These are phyloP conservation scores for Ostrea edulis DNA, from an alignment of 1,140 invertebrate species.

Conservation along the genomic window DNA sequence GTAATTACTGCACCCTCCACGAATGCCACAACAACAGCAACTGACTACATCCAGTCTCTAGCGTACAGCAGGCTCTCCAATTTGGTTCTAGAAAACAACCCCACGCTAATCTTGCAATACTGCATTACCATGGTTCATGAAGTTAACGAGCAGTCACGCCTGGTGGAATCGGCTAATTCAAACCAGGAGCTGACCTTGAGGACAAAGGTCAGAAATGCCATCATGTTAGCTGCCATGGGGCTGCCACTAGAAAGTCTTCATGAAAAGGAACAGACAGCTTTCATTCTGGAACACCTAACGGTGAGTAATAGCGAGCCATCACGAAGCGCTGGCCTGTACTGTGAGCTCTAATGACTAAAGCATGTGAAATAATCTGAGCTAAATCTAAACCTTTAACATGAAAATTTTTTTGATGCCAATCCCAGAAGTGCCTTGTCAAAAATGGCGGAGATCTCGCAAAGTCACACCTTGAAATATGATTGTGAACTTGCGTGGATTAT, in stretches of 20 bases:
- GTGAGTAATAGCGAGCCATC: constrained; percentile 61
- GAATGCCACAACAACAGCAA: constrained; percentile 37
- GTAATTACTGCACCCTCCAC: constrained; percentile 16
- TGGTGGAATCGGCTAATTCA: constrained; percentile 18
- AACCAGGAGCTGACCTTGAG: constrained; percentile 45
- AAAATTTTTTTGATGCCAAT: too few species aligned
- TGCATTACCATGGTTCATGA: constrained; percentile 63
- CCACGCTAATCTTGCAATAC: constrained; percentile 68
- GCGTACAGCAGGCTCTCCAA: constrained; percentile 55
- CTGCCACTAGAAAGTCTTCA: constrained; percentile 60
- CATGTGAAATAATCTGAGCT: too few species aligned
- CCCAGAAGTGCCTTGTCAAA: too few species aligned
- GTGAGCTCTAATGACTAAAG: too few species aligned
- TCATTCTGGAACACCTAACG: constrained; percentile 64
- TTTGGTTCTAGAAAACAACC: constrained; percentile 67
- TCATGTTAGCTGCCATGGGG: constrained; percentile 57
- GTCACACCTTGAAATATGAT: too few species aligned
- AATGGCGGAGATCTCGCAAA: too few species aligned
- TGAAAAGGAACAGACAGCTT: constrained; percentile 65
- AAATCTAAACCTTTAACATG: too few species aligned
- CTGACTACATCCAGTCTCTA: constrained; percentile 57
- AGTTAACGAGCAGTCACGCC: constrained; percentile 67
- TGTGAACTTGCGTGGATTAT: too few species aligned
- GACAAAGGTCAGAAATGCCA: constrained; percentile 64
- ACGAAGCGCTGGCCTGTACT: too few species aligned